phyloP scores from a whole-genome alignment of 2,888 invertebrate genomes.

The Ethmia dodecea region DNA sequence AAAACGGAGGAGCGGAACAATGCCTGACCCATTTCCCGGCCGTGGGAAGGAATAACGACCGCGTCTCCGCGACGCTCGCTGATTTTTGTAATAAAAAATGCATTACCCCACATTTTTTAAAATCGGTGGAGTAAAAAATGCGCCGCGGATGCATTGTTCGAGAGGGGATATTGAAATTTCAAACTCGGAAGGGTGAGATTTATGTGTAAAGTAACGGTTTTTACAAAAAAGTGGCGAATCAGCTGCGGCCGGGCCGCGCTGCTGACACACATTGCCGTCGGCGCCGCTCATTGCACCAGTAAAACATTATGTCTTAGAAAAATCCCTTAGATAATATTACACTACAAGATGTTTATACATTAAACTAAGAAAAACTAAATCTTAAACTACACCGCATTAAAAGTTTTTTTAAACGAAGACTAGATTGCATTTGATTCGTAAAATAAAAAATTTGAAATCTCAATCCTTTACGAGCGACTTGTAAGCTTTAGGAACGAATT shows the following conservation, averaged over 20 bases:
- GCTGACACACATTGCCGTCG: not conserved
- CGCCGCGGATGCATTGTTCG: slow-evolving; percentile 60
- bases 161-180: slow-evolving; percentile 58
- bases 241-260: slow-evolving; percentile 44
- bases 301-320: no score
- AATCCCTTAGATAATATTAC: no score
- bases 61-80: slow-evolving; percentile 47
- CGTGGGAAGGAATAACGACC: slow-evolving; percentile 76
- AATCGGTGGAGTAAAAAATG: slow-evolving; percentile 55
- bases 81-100: slow-evolving; percentile 67
- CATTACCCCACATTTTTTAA: slow-evolving; percentile 75
- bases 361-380: no score
- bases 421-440: no score
- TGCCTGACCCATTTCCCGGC: slow-evolving; percentile 74
- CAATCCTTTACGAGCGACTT: no score
- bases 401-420: no score
- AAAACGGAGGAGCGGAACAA: slow-evolving; percentile 68
- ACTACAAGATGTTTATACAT: no score
- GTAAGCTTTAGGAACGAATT: no score
- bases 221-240: slow-evolving; percentile 57
- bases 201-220: slow-evolving; percentile 74
- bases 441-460: no score
- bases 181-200: slow-evolving; percentile 73
- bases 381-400: no score
- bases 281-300: no score